Evolutionary conservation across 2,888 invertebrate species (phyloP).

Genomic region (Palloptera scutellata): DNA sequence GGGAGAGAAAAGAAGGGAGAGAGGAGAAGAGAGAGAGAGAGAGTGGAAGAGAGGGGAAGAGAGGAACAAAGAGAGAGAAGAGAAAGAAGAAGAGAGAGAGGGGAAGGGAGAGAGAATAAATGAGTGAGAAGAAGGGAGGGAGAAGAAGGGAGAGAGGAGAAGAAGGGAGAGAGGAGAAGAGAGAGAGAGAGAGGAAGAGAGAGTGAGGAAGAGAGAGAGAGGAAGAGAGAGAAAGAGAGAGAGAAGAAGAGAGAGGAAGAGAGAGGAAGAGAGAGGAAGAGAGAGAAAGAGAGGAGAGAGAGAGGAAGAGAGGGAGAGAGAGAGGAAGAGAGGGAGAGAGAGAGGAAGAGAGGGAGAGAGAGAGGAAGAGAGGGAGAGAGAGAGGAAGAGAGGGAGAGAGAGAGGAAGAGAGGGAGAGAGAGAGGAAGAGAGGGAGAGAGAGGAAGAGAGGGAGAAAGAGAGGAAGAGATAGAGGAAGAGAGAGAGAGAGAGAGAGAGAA

Average conservation of each 20-base stretch:
- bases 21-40: too few relatives aligned
- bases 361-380: too few relatives aligned
- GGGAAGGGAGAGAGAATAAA: not conserved
- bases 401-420: too few relatives aligned
- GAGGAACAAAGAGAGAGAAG: too few relatives aligned
- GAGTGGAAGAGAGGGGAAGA: too few relatives aligned
- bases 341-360: not conserved
- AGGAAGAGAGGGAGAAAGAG: not conserved
- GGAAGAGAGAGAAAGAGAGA: not conserved
- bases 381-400: too few relatives aligned
- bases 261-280: not conserved
- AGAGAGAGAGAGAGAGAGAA: too few relatives aligned
- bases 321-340: not conserved
- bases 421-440: not conserved
- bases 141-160: not conserved
- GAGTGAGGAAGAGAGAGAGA: too few relatives aligned
- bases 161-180: not conserved
- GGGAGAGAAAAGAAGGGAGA: too few relatives aligned
- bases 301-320: not conserved
- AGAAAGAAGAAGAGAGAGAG: too few relatives aligned
- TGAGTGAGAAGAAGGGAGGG: not conserved
- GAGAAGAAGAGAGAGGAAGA: not conserved
- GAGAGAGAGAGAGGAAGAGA: not conserved
- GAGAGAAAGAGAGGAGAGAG: not conserved
- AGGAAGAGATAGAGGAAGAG: not conserved